Evolutionary conservation across 2,797 vertebrate species (phyloP).

Genomic region (Smutsia gigantea): DNA sequence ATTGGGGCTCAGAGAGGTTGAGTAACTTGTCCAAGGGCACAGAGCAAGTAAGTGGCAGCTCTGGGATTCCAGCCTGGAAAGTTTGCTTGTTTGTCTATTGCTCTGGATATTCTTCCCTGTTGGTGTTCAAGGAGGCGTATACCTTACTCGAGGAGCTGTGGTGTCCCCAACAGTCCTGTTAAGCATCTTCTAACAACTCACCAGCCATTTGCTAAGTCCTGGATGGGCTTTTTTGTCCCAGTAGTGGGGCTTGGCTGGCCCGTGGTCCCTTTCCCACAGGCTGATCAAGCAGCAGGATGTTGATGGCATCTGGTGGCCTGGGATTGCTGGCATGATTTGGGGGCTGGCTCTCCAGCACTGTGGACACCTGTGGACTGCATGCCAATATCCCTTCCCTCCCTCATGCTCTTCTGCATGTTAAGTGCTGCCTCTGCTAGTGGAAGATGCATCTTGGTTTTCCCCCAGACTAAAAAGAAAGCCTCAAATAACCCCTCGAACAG

Average conservation of each 20-base stretch:
- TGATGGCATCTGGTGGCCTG: no score
- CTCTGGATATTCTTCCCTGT: no score
- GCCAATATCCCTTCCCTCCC: background rate
- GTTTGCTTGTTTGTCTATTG: no score
- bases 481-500: no score
- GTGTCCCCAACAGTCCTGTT: no score
- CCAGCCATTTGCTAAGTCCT: background rate
- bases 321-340: no score
- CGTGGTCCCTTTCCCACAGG: no score
- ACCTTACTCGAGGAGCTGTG: background rate
- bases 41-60: background rate
- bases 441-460: background rate
- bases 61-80: background rate
- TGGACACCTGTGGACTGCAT: background rate
- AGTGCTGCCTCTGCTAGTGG: background rate
- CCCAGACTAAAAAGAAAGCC: background rate
- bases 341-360: background rate
- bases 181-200: background rate
- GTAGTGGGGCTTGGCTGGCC: background rate
- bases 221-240: background rate
- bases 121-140: background rate
- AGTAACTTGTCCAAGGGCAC: background rate
- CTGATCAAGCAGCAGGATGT: no score
- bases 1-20: background rate
- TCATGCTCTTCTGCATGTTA: background rate